Evolutionary conservation across 2,113 vertebrate species (phyloP), one percentile per base, ranked within the genome.

Genomic region (Mormyrus iriodes): DNA sequence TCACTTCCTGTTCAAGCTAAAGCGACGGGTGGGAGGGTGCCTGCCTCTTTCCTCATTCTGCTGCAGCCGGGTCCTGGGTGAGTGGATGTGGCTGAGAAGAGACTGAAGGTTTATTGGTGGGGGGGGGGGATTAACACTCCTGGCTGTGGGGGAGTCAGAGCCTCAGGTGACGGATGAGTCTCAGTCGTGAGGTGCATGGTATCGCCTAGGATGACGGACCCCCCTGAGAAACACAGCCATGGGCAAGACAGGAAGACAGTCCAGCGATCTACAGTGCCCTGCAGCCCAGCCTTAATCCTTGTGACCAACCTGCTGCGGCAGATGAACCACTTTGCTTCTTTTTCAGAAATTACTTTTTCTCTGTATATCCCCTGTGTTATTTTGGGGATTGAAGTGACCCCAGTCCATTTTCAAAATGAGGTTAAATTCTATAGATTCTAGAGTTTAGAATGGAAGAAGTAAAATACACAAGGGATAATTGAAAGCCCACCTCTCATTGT

Each of bases 1-100:
- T 46, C 86, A 46, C 86, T 87, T 87, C 53, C 86, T 87, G 86
- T 65, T 58, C 8, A 27, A 87, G 55, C 86, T 61, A 35, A 44
- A 27, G n/a, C 5, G 61, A 65, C 9, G 61, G 61, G 61, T 52
- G 10, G 21, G 31, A n/a, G 85, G 13, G n/a, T 48, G 1, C 21
- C 85, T 86, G 85, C 52, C 53, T 24, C 51, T 87, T 19, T 24
- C 31, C 53, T 44, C 21, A 42, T 53, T 87, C 53, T 44, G 19
- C 86, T 31, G 27, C 21, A 2, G 13, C 6, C 15, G 39, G 35
- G 85, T n/a, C 27, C 12, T 4, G 27, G 44, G 19, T 24, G 15
- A 52, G 44, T 13, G 24, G 84, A 51, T 86, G 85, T 86, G 85
- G 85, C 24, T 86, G 49, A 55, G 51, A 86, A 51, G 51, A 27